Evolutionary conservation across 2,888 invertebrate genomes (phyloP).

Genomic region (Dryococelus australis): DNA sequence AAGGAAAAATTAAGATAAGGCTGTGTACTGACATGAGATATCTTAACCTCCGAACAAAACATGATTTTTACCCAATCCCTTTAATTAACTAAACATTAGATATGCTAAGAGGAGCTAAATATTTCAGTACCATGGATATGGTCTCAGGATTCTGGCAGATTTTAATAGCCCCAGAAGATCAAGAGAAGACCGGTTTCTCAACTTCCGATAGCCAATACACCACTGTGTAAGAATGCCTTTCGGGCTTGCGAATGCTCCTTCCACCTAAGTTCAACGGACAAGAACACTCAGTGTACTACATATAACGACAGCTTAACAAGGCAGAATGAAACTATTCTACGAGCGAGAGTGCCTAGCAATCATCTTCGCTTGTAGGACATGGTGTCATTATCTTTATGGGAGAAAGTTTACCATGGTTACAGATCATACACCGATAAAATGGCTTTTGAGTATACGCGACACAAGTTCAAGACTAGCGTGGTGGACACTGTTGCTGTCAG

Average conservation of each 20-base stretch:
- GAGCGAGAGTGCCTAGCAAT: conserved; percentile 44
- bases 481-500: conserved; percentile 37
- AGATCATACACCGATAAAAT: conserved; percentile 43
- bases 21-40: conserved; percentile 45
- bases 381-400: conserved; percentile 43
- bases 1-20: conserved; percentile 42
- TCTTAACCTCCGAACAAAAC: conserved; percentile 44
- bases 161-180: conserved; percentile 35
- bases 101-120: background rate
- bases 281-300: conserved; percentile 45
- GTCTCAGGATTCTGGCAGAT: conserved; percentile 46
- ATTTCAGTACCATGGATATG: background rate
- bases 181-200: conserved; percentile 46
- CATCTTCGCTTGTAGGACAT: conserved; percentile 34
- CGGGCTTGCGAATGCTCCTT: background rate
- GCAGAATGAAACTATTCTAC: conserved; percentile 35
- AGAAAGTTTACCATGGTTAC: conserved; percentile 42
- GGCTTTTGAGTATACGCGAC: conserved; percentile 35
- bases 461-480: conserved; percentile 36
- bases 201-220: conserved; percentile 34
- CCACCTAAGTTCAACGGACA: conserved; percentile 36
- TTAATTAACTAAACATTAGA: conserved; percentile 12
- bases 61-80: conserved; percentile 46
- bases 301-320: conserved; percentile 41
- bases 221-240: background rate